Percentiles rank a stretch among this genome's conserved stretches.
phyloP scores from a whole-genome alignment of 2,113 vertebrate species.

The Corvus cornix region DNA sequence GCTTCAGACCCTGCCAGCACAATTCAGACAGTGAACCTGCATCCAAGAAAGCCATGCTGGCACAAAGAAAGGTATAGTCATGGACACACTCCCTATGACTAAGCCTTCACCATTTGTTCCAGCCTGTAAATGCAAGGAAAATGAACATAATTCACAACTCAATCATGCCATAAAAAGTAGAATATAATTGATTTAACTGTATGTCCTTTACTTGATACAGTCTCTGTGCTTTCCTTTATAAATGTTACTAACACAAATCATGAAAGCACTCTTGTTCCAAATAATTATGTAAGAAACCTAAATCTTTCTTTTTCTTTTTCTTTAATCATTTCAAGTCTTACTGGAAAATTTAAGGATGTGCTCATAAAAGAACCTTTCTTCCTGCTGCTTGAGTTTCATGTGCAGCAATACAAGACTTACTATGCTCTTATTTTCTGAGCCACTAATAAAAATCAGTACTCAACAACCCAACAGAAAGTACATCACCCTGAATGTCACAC shows the following conservation, averaged over 20 bases:
- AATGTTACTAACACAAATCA: not conserved
- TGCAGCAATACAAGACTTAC: not conserved
- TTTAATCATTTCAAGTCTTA: not conserved
- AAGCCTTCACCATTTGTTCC: slow-evolving; percentile 38
- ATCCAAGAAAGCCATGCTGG: not conserved
- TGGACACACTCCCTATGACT: not conserved
- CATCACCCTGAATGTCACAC: not conserved
- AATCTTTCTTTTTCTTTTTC: not conserved
- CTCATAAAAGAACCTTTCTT: not conserved
- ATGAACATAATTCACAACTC: slow-evolving; percentile 41
- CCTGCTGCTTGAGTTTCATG: not conserved
- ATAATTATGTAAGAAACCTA: not conserved
- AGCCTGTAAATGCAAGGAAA: slow-evolving; percentile 16
- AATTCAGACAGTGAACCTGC: not conserved
- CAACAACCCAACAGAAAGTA: not conserved
- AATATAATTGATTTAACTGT: slow-evolving; percentile 22
- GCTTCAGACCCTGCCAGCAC: not conserved
- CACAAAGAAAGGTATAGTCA: not conserved
- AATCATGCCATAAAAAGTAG: slow-evolving; percentile 32
- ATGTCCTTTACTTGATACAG: not conserved
- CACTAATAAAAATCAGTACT: not conserved
- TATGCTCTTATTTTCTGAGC: not conserved
- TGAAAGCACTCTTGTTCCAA: not conserved
- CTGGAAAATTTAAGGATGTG: not conserved
- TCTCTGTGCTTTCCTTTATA: not conserved